These are phyloP conservation scores for Trididemnum miniatum DNA, from an alignment of 23 tunicate species.

Conservation along the genomic window DNA sequence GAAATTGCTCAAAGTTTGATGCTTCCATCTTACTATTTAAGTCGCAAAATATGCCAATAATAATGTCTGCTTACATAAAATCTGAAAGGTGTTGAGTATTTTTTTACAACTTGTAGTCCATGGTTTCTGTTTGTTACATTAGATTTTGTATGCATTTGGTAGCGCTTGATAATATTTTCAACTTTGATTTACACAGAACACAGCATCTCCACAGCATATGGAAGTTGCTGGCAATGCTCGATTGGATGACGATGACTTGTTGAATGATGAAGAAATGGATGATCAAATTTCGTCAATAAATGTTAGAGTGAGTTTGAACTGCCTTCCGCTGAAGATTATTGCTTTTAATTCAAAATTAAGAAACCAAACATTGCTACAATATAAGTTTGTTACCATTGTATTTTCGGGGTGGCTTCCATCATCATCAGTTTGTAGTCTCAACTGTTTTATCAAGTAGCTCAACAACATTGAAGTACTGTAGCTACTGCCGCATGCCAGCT, in stretches of 20 bases:
- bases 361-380: no score
- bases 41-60: no score
- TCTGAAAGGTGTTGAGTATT: not conserved
- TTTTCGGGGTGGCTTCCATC: no score
- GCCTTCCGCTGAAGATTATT: no score
- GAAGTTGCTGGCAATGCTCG: constrained; percentile 30
- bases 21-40: no score
- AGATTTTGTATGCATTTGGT: not conserved
- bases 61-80: not conserved
- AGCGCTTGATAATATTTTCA: not conserved
- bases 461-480: no score
- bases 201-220: constrained; percentile 67
- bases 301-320: constrained; percentile 1
- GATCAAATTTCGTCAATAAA: constrained; percentile 18
- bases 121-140: not conserved
- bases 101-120: not conserved
- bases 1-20: no score
- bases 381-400: no score
- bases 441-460: no score
- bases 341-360: no score
- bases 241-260: constrained; percentile 32
- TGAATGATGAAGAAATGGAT: constrained; percentile 67
- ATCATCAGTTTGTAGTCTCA: no score
- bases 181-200: not conserved
- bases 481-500: no score